A percentile compares a stretch with the other conserved stretches of the same genome.
Evolutionary conservation across 2,113 vertebrate genomes (phyloP).

Genomic region (Sylvietta virens): DNA sequence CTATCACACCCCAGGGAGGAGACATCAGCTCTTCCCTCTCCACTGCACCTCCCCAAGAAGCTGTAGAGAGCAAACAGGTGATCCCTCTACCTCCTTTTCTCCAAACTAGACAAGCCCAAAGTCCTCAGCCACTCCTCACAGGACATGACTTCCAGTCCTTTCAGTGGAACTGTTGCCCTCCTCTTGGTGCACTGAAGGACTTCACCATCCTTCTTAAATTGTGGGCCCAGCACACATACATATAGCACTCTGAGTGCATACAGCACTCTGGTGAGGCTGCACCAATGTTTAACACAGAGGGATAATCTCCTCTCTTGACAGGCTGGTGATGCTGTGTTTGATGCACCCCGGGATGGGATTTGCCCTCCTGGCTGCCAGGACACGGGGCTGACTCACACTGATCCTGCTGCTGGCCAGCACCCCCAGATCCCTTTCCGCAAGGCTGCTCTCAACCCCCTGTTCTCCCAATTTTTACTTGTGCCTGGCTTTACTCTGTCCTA

Average conservation of each 20-base stretch:
- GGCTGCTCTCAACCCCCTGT: neutral
- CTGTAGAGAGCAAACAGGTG: neutral
- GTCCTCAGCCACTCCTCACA: neutral
- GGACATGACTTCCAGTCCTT: neutral
- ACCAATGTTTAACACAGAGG: neutral
- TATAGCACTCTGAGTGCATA: no score
- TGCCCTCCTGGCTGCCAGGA: neutral
- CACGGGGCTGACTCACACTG: accelerated
- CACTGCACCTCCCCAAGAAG: neutral
- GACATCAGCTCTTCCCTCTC: neutral
- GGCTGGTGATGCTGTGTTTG: accelerated
- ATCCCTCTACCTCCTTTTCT: neutral
- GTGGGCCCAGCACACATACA: neutral
- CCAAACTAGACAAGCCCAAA: neutral
- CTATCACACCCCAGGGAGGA: neutral
- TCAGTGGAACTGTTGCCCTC: accelerated
- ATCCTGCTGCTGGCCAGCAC: neutral
- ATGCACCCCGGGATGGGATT: neutral
- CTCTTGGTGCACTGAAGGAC: neutral
- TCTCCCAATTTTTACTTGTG: neutral
- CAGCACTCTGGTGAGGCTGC: accelerated
- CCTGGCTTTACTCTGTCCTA: accelerated
- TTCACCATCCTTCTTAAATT: neutral
- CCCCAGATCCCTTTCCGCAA: neutral
- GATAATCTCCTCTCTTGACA: neutral